Conservation (phyloP, 1,140 invertebrate genomes). For the Solenopsis fugax region DNA sequence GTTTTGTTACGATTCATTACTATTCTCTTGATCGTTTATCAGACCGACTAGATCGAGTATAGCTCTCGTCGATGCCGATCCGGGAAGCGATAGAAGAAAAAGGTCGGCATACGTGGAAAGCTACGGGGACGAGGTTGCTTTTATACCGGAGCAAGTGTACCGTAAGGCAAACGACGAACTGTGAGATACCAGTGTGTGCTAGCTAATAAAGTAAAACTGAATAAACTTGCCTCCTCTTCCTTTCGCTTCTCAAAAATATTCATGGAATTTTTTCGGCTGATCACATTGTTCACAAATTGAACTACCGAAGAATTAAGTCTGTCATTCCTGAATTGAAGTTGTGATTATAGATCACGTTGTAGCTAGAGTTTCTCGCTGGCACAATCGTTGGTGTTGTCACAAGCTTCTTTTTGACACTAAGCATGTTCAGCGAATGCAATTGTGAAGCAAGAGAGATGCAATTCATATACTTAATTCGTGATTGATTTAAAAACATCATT, state of each 20-base stretch:
- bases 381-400: constrained; percentile 12
- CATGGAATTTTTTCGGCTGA: neutral
- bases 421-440: neutral
- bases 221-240: neutral
- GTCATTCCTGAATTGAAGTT: neutral
- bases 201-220: constrained; percentile 23
- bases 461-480: neutral
- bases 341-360: neutral
- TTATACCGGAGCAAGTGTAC: constrained; percentile 65
- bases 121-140: constrained; percentile 70
- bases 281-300: neutral
- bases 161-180: constrained; percentile 74
- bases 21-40: neutral
- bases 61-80: constrained; percentile 78
- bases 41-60: constrained; percentile 74
- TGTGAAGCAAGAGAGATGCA: neutral
- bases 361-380: neutral
- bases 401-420: neutral
- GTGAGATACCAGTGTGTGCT: constrained; percentile 58
- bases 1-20: neutral
- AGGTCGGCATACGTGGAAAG: constrained; percentile 71
- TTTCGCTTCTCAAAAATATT: neutral
- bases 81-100: constrained; percentile 74
- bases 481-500: neutral
- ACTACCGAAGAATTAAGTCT: neutral